Base-by-base conservation (phyloP, 2,888 invertebrate species). In the Xiphydria camelus region DNA sequence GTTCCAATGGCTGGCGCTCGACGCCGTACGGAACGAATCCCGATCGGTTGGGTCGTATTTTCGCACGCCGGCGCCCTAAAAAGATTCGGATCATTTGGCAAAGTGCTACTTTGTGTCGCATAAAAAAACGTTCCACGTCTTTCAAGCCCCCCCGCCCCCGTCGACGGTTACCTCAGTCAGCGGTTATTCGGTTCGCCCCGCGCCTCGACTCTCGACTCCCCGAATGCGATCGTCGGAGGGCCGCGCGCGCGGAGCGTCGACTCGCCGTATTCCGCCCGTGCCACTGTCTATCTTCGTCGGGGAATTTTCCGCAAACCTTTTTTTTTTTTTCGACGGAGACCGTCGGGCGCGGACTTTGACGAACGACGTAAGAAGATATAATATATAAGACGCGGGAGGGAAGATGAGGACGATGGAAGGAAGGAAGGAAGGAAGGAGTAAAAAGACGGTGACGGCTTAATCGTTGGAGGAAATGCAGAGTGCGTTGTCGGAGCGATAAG, bases 11-110 rank as follows among this genome's bases (percentile, higher is more conserved):
- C 14, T 26, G 26, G 14, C 10, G 26, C 26, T 0, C 33, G 17
- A 17, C 33, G 33, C 33, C 9, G 6, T 23, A 7, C 7, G 22
- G 36, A 36, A 53, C 46, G 52, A 54, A 54, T 55, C 47, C 49
- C 49, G 46, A 46, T 53, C 51, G 53, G 33, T 17, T 15, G 15
- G 14, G 22, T n/a, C 26, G 32, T 29, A 3, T 15, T 35, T 41
- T 38, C 41, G 45, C 45, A 39, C 45, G 37, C 38, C 21, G 54
- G 48, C 57, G 51, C 59, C 62, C 60, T 62, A 61, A 64, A 71
- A 69, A 70, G 73, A 68, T 71, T 73, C 73, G 73, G 71, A 66
- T 73, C 73, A 73, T 73, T 73, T 73, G 71, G 70, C 68, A 73
- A 70, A 73, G 73, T 73, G 73, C 73, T 73, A 73, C 73, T 73